Evolutionary conservation across 2,113 vertebrate species (phyloP), one percentile per base, ranked within the genome.

Genomic region (Elephas maximus): DNA sequence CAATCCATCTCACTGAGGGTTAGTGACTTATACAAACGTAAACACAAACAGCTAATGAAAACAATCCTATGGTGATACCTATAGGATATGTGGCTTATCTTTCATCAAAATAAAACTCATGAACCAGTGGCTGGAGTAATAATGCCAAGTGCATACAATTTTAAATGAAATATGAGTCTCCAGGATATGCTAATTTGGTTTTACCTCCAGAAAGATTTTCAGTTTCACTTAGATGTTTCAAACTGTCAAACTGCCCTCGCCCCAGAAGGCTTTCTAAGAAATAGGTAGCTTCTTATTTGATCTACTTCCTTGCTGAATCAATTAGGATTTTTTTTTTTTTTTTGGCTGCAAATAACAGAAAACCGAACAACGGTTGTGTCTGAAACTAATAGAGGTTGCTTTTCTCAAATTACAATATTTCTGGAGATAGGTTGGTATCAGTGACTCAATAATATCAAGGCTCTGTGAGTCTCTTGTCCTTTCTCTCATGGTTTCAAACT

Each of bases 221-320:
- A n/a, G 33, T 80, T 95, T 95, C 9, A 37, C 78, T 41, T 93
- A 11, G 10, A 33, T 23, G 94, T 95, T 92, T 90, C 82, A 71
- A 95, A 95, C 60, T 62, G 18, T 62, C 60, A 20, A 21, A 37
- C 30, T 62, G 1, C 20, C 53, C 48, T 89, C 51, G 77, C 62
- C 37, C 53, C 9, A 21, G n/a, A 77, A 44, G 90, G 6, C 83
- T 53, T 89, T 95, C 76, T 83, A 48, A 84, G 28, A 63, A 62
- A 63, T 60, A 73, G 33, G 30, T 53, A 80, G 14, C 63, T 80
- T 90, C 24, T 85, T 85, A 62, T 87, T 69, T 81, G 21, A 80
- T 88, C 74, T 67, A 24, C 37, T 37, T 73, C 37, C 33, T 7
- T 67, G 24, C 26, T 74, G 30, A 89, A 53, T 74, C 62, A 89